Percentiles rank a stretch among this genome's conserved stretches.
Evolutionary conservation across 2,113 vertebrate species (phyloP).

Genomic region (Phocoena phocoena): DNA sequence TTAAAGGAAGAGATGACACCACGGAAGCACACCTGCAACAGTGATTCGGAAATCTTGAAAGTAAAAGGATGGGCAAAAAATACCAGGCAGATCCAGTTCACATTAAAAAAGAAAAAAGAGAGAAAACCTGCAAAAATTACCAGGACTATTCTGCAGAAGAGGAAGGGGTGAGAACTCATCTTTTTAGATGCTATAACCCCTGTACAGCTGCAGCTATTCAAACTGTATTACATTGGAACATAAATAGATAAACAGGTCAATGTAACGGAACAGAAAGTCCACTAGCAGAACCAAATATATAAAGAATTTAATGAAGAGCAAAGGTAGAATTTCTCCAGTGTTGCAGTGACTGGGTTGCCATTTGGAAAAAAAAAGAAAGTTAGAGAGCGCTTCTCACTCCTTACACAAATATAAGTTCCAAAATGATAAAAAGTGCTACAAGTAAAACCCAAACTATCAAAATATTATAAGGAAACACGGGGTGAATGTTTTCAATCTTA

Average conservation of each 20-base stretch:
- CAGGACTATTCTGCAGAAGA: not conserved
- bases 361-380: not conserved
- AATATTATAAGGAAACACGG: not conserved
- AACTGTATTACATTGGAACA: rapidly evolving
- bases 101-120: not conserved
- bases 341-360: not conserved
- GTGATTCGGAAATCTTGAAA: not conserved
- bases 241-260: rapidly evolving
- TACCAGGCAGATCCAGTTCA: too few species aligned
- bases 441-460: not conserved
- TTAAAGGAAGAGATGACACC: not conserved
- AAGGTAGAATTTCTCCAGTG: not conserved
- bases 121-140: not conserved
- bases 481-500: not conserved
- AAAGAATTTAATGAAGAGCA: too few species aligned
- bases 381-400: not conserved
- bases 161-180: not conserved
- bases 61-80: not conserved
- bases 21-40: too few species aligned
- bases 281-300: not conserved
- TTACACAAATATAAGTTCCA: not conserved
- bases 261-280: not conserved
- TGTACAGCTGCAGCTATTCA: not conserved
- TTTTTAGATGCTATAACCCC: not conserved
- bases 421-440: not conserved